These are phyloP conservation scores for Gastrophysa polygoni DNA, from an alignment of 2,888 invertebrate genomes.

Conservation along the genomic window DNA sequence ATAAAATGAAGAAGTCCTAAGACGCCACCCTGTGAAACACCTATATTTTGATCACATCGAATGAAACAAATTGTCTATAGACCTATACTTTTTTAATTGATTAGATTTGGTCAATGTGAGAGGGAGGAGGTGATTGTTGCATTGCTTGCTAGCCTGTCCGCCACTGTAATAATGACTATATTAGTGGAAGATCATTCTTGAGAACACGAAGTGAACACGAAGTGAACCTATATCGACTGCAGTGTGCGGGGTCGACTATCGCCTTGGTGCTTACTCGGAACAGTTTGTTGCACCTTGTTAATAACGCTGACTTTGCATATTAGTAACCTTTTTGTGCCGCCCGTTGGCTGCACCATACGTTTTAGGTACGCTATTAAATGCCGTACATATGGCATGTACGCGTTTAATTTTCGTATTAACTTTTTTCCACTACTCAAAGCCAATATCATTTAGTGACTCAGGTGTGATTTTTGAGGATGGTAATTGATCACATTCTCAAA, in stretches of 20 bases:
- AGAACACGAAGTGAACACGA: background rate
- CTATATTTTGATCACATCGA: no score
- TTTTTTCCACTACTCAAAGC: conserved; percentile 37
- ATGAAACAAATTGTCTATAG: no score
- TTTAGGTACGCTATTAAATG: conserved; percentile 54
- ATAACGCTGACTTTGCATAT: conserved; percentile 59
- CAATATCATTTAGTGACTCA: conserved; percentile 46
- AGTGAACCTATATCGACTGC: background rate
- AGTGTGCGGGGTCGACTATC: conserved; percentile 9
- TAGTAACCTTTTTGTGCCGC: conserved; percentile 50
- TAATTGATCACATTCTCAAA: conserved; percentile 43
- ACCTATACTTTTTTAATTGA: no score
- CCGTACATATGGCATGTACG: conserved; percentile 53
- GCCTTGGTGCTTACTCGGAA: conserved; percentile 41
- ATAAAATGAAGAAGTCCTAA: no score
- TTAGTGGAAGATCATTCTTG: no score
- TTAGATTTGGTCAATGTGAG: no score
- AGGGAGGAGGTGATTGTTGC: no score
- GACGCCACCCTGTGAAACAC: no score
- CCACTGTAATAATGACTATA: no score
- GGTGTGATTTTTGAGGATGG: conserved; percentile 43
- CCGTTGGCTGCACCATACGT: conserved; percentile 50
- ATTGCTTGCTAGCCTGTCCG: no score
- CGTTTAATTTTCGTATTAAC: conserved; percentile 53
- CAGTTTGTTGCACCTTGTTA: conserved; percentile 58